Evolutionary conservation across 1,140 invertebrate species (phyloP), one percentile per base, ranked within the genome.

Genomic region (Leptopilina boulardi): DNA sequence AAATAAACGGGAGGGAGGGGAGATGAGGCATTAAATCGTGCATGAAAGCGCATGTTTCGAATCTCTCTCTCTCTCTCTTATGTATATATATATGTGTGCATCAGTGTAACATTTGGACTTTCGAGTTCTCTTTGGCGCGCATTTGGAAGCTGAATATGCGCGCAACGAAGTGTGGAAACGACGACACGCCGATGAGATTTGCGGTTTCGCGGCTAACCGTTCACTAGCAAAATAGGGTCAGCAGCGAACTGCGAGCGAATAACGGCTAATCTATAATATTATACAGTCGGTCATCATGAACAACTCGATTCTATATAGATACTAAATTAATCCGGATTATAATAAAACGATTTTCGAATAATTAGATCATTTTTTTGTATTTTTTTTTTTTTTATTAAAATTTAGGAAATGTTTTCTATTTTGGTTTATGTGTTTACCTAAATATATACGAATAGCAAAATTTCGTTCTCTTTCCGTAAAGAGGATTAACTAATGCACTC

Each of bases 141-240:
- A n/a, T 23, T n/a, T 66, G 23, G 26, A 66, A 30, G 23, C 59
- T 66, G 59, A 66, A 66, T n/a, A n/a, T 66, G 59, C 59, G 59
- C 59, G 23, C 59, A 66, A 30, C 59, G 11, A 66, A 66, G 59
- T 66, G 59, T 66, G 21, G 13, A 66, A 30, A 30, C 59, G 59
- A 66, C 59, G 59, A 66, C 59, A 66, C 59, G 59, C 77, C 76
- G 78, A 84, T 79, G 77, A 79, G 81, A 77, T 72, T 71, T 74
- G 78, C 73, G 80, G 84, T 74, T 85, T 84, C 79, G 84, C 66
- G 84, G 84, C 79, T 80, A 83, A 83, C 82, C 80, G 73, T 80
- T 71, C 73, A 75, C 42, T 71, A 9, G 76, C 19, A 83, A 80
- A 85, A 85, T 78, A 83, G 83, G 84, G 83, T 85, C 84, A 85